A percentile compares a stretch with the other conserved stretches of the same genome.
Evolutionary conservation across 2,113 vertebrate genomes (phyloP).

Genomic region (Canis aureus): DNA sequence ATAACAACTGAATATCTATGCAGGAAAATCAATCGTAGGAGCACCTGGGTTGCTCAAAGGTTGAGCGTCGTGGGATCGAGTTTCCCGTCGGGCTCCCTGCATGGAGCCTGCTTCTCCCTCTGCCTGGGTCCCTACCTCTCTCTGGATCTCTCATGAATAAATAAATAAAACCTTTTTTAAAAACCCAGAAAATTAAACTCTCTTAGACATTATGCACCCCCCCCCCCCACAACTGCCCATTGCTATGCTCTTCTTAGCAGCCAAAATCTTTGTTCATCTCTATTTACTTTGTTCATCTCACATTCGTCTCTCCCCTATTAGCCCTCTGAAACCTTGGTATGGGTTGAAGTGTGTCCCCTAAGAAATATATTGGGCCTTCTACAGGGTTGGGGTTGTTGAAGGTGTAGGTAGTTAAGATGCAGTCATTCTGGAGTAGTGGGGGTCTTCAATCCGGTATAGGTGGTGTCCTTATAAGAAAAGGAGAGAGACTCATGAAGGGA

Average conservation of each 20-base stretch:
- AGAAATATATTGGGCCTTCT: background rate
- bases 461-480: background rate
- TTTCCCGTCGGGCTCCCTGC: too few relatives aligned
- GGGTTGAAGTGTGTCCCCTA: background rate
- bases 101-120: too few relatives aligned
- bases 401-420: background rate
- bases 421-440: background rate
- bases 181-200: background rate
- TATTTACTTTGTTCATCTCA: background rate
- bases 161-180: background rate
- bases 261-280: background rate
- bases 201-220: background rate
- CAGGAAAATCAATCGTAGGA: too few relatives aligned
- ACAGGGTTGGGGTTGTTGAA: background rate
- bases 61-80: too few relatives aligned
- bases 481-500: background rate
- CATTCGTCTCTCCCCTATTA: background rate
- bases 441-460: background rate
- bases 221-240: background rate
- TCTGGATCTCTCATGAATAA: too few relatives aligned
- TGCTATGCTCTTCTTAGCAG: background rate
- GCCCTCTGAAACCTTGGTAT: background rate
- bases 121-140: too few relatives aligned
- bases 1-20: too few relatives aligned
- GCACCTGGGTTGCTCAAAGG: too few relatives aligned